Evolutionary conservation across 1,140 invertebrate species (phyloP).

Genomic region (Trachelipus rathkii): DNA sequence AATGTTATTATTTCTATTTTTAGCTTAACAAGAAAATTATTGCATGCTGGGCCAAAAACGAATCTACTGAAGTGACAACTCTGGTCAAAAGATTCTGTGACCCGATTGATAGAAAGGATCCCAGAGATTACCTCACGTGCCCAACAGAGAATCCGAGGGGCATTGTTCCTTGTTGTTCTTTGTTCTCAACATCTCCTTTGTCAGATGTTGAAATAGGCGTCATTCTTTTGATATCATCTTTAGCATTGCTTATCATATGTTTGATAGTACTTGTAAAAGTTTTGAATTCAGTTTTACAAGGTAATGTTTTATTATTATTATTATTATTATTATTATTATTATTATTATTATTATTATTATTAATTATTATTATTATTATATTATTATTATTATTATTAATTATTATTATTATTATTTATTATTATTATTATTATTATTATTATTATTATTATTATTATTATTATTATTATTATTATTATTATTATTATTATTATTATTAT

Average conservation of each 20-base stretch:
- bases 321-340: background rate
- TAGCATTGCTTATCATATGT: conserved; percentile 56
- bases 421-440: background rate
- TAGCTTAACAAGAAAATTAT: conserved; percentile 54
- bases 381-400: background rate
- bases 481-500: no score
- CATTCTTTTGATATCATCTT: conserved; percentile 54
- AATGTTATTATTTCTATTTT: background rate
- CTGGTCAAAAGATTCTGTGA: conserved; percentile 36
- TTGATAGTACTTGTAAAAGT: conserved; percentile 59
- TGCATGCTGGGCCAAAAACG: conserved; percentile 46
- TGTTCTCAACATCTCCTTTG: background rate
- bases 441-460: background rate
- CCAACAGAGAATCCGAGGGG: background rate
- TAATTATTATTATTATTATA: background rate
- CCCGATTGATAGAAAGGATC: background rate
- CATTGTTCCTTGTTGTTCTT: background rate
- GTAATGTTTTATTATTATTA: conserved; percentile 27
- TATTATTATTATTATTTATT: background rate
- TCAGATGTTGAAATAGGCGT: conserved; percentile 48
- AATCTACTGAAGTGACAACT: conserved; percentile 45
- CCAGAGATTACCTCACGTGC: background rate
- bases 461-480: no score
- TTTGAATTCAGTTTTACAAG: conserved; percentile 53
- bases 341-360: background rate